Evolutionary conservation across 2,797 vertebrate genomes (phyloP), one percentile per base, ranked within the genome.

Genomic region (Oreochromis mossambicus): DNA sequence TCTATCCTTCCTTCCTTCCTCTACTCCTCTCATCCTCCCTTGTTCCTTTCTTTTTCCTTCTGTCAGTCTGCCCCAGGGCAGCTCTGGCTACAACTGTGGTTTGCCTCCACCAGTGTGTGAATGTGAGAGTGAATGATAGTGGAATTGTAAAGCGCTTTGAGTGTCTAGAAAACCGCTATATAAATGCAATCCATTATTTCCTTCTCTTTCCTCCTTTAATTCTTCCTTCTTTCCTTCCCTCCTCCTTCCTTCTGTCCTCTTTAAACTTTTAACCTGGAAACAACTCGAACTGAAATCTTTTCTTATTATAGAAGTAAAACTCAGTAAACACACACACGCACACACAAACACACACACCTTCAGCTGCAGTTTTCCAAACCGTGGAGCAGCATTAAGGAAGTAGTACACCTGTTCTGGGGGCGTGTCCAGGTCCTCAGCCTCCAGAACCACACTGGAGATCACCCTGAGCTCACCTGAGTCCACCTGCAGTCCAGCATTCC

Each of bases 401-500:
- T 83, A 94, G 87, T 70, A 10, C 0, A 97, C 61, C 58, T 90
- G 88, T 34, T 90, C 4, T 1, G 85, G 83, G 13, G 92, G 87
- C 4, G 92, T 91, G 94, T 96, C 95, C 85, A 54, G 82, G 81
- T 96, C 96, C 82, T 95, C 89, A 3, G 94, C 94, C 85, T 97
- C 95, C 91, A 97, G 90, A 11, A 81, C 92, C 41, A 95, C 83
- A 14, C 89, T 96, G 73, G 96, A 97, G 93, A 97, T 93, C 14
- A 95, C 85, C 86, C 96, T 95, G 81, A 87, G 95, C 80, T 94
- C 90, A 48, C 89, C 83, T 21, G 89, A 80, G 84, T 93, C 88
- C 86, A 94, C 80, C 83, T 96, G 92, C 88, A 97, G 81, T 38
- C 91, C 95, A 1, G 87, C 80, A 58, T 94, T 97, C 90, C 94